Evolutionary conservation across 2,113 vertebrate species (phyloP).

Genomic region (Connochaetes taurinus): DNA sequence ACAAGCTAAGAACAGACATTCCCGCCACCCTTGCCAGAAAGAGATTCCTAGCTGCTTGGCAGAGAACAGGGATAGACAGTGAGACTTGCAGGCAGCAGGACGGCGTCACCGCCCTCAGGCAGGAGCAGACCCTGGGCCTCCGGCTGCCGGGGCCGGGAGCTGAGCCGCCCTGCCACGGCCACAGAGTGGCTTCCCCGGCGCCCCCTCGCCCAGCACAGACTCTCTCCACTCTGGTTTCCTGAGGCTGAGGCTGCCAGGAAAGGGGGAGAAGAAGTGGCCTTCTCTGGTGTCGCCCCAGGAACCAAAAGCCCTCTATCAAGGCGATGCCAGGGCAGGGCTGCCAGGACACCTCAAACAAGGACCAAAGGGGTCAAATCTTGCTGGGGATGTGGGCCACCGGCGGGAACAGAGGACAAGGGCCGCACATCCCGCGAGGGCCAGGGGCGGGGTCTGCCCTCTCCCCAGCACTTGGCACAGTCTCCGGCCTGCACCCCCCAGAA

Average conservation of each 20-base stretch:
- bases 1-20: neutral
- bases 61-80: neutral
- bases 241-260: neutral
- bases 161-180: accelerated
- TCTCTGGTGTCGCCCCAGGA: neutral
- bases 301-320: neutral
- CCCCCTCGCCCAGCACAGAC: neutral
- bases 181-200: neutral
- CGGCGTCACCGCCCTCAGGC: accelerated
- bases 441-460: neutral
- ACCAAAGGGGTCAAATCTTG: neutral
- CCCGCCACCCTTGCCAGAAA: too few relatives aligned
- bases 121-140: neutral
- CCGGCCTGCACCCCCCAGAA: neutral
- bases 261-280: neutral
- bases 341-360: neutral
- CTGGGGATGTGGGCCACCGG: accelerated
- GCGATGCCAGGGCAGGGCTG: neutral
- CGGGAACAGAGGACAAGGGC: neutral
- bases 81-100: neutral
- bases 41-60: neutral
- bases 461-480: neutral
- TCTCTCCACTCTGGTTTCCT: neutral
- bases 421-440: neutral
- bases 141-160: neutral